Evolutionary conservation across 1,140 invertebrate species (phyloP).

Genomic region (Dendrolimus kikuchii): DNA sequence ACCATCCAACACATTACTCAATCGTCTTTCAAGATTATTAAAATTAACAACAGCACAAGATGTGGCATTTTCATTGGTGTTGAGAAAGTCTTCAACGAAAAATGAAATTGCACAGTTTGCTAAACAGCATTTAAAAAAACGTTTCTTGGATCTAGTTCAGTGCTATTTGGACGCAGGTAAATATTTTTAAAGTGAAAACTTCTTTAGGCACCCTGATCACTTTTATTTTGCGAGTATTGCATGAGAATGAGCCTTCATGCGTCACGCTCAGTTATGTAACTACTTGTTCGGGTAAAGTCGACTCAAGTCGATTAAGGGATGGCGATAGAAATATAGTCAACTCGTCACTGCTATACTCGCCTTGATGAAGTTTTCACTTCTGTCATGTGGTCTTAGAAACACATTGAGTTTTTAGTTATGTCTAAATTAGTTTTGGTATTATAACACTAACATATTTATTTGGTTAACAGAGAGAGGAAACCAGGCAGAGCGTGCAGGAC

Average conservation of each 20-base stretch:
- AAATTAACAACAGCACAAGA: constrained; percentile 90
- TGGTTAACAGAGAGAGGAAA: constrained; percentile 72
- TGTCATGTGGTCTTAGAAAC: too few species aligned
- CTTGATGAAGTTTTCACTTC: too few species aligned
- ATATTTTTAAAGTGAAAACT: constrained; percentile 2
- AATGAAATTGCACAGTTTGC: constrained; percentile 82
- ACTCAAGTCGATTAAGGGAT: too few species aligned
- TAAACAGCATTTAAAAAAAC: constrained; percentile 83
- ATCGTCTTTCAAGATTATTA: constrained; percentile 86
- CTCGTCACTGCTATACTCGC: too few species aligned
- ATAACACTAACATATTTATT: constrained; percentile 7
- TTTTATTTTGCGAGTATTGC: too few species aligned
- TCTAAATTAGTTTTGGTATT: too few species aligned
- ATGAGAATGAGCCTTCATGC: too few species aligned
- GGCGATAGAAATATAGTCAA: too few species aligned
- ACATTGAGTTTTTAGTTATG: too few species aligned
- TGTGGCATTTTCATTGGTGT: constrained; percentile 88
- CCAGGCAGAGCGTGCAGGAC: constrained; percentile 81
- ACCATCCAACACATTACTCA: constrained; percentile 83
- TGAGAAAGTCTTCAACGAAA: constrained; percentile 85
- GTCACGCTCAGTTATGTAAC: too few species aligned
- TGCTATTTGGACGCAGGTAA: constrained; percentile 83
- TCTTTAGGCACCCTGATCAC: background rate
- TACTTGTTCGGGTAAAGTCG: too few species aligned
- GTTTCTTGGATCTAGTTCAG: constrained; percentile 88